phyloP scores from a whole-genome alignment of 30 jellyfish, hydroid and myxozoan species.

The Cassiopea xamachana region DNA sequence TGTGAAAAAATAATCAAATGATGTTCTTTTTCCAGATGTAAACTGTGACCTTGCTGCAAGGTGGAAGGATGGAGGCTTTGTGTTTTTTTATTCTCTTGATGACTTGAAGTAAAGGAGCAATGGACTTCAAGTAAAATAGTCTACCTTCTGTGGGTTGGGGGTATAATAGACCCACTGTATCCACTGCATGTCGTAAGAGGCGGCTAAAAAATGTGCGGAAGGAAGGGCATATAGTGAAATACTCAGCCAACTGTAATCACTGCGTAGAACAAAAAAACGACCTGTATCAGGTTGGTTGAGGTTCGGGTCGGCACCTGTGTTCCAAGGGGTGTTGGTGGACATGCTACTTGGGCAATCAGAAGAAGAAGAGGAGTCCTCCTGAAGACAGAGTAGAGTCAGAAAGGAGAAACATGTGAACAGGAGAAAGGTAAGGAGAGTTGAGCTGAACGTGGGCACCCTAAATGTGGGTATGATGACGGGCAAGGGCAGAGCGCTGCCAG shows the following conservation, averaged over 20 bases:
- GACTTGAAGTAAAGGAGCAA: no score
- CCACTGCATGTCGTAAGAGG: neutral
- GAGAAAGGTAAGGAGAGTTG: neutral
- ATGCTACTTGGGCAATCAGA: neutral
- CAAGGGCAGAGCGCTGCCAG: neutral
- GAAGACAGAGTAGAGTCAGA: neutral
- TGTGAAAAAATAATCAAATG: no score
- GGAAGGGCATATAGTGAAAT: neutral
- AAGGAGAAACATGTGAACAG: neutral
- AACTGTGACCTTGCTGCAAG: no score
- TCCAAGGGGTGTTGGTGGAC: neutral
- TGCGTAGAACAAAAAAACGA: neutral
- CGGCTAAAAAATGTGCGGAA: neutral
- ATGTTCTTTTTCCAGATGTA: no score
- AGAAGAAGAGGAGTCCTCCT: neutral
- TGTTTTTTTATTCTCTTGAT: no score
- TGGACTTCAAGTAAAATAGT: no score
- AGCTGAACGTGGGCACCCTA: neutral
- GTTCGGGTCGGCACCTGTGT: neutral
- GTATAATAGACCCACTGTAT: neutral
- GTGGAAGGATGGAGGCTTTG: no score
- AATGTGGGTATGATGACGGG: neutral
- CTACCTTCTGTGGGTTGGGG: neutral
- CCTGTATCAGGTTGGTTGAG: neutral
- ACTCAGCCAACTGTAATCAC: neutral